Evolutionary conservation across 2,113 vertebrate species (phyloP).

Genomic region (Phaethornis superciliosus): DNA sequence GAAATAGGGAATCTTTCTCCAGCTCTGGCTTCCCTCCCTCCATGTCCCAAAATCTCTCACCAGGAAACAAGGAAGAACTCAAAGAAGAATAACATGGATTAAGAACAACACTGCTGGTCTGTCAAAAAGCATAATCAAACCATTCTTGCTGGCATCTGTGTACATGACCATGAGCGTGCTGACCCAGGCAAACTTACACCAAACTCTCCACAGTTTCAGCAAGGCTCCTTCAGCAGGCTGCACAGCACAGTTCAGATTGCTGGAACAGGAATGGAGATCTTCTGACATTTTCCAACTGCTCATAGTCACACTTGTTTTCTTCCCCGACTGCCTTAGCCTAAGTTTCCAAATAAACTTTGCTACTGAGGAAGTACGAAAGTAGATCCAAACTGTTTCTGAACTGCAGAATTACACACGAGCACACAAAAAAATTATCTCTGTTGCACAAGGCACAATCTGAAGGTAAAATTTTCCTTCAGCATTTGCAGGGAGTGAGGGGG

Average conservation of each 20-base stretch:
- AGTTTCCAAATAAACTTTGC: conserved; percentile 7
- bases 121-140: neutral
- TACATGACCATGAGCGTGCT: fast-evolving
- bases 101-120: neutral
- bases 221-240: neutral
- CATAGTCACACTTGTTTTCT: neutral
- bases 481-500: neutral
- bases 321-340: neutral
- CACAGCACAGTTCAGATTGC: neutral
- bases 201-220: neutral
- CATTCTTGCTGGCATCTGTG: neutral
- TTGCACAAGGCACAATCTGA: conserved; percentile 6
- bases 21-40: neutral
- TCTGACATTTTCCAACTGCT: neutral
- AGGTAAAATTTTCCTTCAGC: neutral
- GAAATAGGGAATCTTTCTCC: neutral
- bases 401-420: neutral
- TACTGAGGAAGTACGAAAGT: neutral
- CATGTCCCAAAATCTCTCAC: neutral
- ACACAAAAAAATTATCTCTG: neutral
- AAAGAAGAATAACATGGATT: neutral
- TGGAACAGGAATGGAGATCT: neutral
- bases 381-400: neutral
- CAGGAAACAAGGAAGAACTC: neutral
- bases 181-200: neutral